Percentiles rank a stretch among this genome's conserved stretches.
Evolutionary conservation across 2,888 invertebrate genomes (phyloP).

Genomic region (Chaetogeoica ovagalla): DNA sequence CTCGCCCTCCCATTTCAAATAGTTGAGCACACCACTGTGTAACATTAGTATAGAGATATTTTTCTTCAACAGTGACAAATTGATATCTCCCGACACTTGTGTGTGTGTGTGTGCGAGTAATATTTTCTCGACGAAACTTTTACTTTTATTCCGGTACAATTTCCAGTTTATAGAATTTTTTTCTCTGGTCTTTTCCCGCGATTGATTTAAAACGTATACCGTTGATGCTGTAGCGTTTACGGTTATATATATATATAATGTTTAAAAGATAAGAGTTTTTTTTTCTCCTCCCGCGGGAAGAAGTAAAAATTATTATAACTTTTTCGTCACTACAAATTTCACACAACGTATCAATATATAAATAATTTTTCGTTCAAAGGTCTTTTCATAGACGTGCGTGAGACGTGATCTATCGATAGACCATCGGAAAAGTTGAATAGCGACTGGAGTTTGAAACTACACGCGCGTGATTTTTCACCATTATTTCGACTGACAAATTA

Average conservation of each 20-base stretch:
- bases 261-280: neutral
- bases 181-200: neutral
- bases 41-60: too few relatives aligned
- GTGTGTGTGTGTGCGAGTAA: neutral
- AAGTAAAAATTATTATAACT: conserved; percentile 27
- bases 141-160: neutral
- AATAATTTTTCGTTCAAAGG: conserved; percentile 13
- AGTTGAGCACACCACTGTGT: too few relatives aligned
- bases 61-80: neutral
- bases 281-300: neutral
- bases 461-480: too few relatives aligned
- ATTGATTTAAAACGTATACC: conserved; percentile 18
- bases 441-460: too few relatives aligned
- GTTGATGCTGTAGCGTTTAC: neutral
- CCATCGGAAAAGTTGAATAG: neutral
- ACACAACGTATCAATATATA: conserved; percentile 4
- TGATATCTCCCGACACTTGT: neutral
- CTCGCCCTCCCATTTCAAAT: too few relatives aligned
- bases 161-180: neutral
- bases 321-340: conserved; percentile 3
- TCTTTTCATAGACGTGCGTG: neutral
- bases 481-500: too few relatives aligned
- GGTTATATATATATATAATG: neutral
- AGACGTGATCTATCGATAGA: neutral
- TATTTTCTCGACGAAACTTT: conserved; percentile 1